Evolutionary conservation across 2,113 vertebrate genomes (phyloP), one percentile per base, ranked within the genome.

Genomic region (Coptodon rendalli): DNA sequence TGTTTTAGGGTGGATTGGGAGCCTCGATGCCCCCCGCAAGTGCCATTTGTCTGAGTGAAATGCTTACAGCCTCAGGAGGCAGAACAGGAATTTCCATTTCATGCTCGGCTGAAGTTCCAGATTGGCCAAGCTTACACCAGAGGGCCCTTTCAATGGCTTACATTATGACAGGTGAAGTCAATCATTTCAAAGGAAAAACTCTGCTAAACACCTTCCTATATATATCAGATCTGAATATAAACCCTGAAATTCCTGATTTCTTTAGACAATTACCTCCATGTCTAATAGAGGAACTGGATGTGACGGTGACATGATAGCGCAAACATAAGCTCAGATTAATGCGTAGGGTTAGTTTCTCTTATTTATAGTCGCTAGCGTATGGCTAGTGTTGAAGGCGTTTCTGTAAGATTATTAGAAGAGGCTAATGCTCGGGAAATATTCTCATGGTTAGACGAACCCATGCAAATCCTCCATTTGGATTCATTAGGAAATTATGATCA

Each of bases 21-120:
- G 85, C 56, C 13, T 10, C 56, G 63, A 84, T 50, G n/a, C 54
- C 85, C 85, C 88, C 82, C 31, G 4, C 27, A 22, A 71, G 40
- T 86, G 78, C 83, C 85, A 54, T 90, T 89, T 82, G 80, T 87
- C 83, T 73, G 53, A 66, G 56, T 54, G 68, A 93, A 88, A 82
- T 12, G 71, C 50, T 63, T 16, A 3, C 7, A 29, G 82, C 82
- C 87, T 93, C 86, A 7, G 56, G 89, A 89, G 88, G 82, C 71
- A 66, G 63, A 50, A 79, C 61, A 83, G 86, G 91, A 92, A 89
- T 84, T 92, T 91, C 89, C 86, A 92, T 92, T 92, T 90, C 92
- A 92, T 88, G 88, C 86, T 86, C 31, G 86, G 90, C 43, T 92
- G 89, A 82, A 83, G 78, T n/a, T 89, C 86, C 88, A 91, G 88